Evolutionary conservation across 2,888 invertebrate genomes (phyloP).

Genomic region (Oligia latruncula): DNA sequence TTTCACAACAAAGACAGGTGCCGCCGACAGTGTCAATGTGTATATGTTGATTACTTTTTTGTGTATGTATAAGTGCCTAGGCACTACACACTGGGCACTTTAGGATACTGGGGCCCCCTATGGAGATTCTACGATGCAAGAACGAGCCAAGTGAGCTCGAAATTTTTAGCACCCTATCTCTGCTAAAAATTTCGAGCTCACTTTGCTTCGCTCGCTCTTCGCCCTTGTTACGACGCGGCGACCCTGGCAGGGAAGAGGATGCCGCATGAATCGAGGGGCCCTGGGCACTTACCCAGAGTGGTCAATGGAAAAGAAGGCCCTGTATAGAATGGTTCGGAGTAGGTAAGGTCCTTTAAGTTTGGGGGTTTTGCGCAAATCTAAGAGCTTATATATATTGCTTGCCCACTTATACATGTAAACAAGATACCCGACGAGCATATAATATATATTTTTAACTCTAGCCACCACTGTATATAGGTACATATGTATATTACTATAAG

Average conservation of each 20-base stretch:
- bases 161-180: not conserved
- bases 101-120: not conserved
- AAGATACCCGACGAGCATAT: conserved; percentile 11
- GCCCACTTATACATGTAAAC: conserved; percentile 26
- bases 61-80: not conserved
- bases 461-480: conserved; percentile 14
- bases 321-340: not conserved
- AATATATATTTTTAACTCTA: conserved; percentile 6
- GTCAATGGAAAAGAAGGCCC: not conserved
- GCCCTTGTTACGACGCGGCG: too few relatives aligned
- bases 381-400: conserved; percentile 19
- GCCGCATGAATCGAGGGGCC: not conserved
- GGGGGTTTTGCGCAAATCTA: conserved; percentile 10
- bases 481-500: not conserved
- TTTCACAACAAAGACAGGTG: too few relatives aligned
- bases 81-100: too few relatives aligned
- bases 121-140: not conserved
- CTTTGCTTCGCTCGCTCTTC: too few relatives aligned
- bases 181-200: too few relatives aligned
- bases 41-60: too few relatives aligned
- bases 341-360: conserved; percentile 9
- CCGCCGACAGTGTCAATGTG: too few relatives aligned
- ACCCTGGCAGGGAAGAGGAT: not conserved
- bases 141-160: not conserved
- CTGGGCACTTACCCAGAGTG: not conserved